Evolutionary conservation across 92 coral and sea anemone genomes (phyloP), one percentile per base, ranked within the genome.

Genomic region (Palythoa caribaeorum): DNA sequence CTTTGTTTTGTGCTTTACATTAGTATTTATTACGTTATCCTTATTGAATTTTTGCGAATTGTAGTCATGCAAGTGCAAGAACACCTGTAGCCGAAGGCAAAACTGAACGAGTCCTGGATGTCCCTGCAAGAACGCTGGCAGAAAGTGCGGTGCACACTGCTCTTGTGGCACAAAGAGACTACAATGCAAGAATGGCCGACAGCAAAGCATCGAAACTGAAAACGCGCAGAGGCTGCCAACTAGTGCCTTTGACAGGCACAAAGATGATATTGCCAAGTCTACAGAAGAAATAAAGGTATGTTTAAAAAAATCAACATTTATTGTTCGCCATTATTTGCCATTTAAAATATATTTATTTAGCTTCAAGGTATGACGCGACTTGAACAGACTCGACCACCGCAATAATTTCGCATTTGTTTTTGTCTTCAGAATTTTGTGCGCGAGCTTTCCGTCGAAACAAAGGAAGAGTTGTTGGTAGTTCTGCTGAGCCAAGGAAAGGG

Each of bases 401-500:
- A 77, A 6, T 6, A 50, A 5, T 50, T 47, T 76, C 3, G 21
- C 60, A 76, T 76, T 15, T 74, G 55, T 74, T 77, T 77, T 77
- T 10, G 83, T 53, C 50, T 21, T 53, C 51, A 77, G 68, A 77
- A 55, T 78, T 78, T 78, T 78, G 83, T 78, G 68, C 50, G 69
- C 50, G 83, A 78, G 51, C 83, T 78, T 54, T 78, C 83, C 52
- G 36, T 28, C 35, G 71, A 54, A 47, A 86, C 28, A 21, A 87
- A 9, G 55, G 71, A 87, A 55, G 83, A 63, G 69, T 52, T 87
- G 50, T 79, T 90, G 74, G 78, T 77, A 20, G 40, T 37, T 37
- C 69, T 79, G 57, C 78, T 90, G 70, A n/a, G 54, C 21, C 81
- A 68, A 84, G 89, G 92, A 7, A 90, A 88, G 66, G 83, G 92